phyloP scores from a whole-genome alignment of 2,113 vertebrate genomes.

The Chloebia gouldiae region DNA sequence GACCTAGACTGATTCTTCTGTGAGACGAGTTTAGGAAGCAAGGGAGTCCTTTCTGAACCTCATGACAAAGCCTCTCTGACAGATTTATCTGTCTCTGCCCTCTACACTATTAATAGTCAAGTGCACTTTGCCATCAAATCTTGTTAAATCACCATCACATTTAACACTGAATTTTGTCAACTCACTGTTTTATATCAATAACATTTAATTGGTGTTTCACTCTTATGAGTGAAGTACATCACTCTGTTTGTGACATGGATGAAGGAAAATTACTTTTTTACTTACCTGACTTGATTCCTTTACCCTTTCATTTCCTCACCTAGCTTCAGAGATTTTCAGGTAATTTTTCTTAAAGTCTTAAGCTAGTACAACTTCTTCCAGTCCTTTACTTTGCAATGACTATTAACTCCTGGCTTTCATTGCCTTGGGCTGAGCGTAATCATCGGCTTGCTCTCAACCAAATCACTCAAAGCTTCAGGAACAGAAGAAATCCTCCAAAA shows the following conservation, averaged over 20 bases:
- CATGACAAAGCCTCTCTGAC: too few relatives aligned
- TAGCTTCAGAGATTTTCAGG: neutral
- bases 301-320: neutral
- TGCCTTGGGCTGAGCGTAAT: neutral
- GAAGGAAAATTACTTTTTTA: neutral
- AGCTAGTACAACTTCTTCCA: neutral
- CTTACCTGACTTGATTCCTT: neutral
- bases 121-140: neutral
- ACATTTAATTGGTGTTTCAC: neutral
- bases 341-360: neutral
- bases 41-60: neutral
- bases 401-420: neutral
- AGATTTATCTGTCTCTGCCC: neutral
- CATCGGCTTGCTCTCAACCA: neutral
- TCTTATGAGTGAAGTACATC: neutral
- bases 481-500: neutral
- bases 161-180: neutral
- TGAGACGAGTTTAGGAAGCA: neutral
- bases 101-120: fast-evolving
- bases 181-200: neutral
- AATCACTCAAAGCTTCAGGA: neutral
- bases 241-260: neutral
- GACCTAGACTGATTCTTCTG: neutral
- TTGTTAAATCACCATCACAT: neutral
- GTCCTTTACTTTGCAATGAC: neutral